phyloP scores from a whole-genome alignment of 1,140 invertebrate genomes.

The Nomia melanderi region DNA sequence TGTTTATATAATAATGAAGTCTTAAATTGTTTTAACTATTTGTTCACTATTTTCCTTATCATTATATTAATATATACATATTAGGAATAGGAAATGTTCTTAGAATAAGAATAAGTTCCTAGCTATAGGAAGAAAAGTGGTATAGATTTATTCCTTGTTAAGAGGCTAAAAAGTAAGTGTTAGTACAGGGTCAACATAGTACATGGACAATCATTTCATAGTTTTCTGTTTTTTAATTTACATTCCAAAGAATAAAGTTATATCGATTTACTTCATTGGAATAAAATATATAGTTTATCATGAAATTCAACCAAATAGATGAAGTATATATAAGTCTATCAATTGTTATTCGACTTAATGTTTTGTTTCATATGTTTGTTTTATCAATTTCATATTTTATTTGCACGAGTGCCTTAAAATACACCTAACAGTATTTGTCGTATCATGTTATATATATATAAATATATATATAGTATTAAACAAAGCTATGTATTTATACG shows the following conservation, averaged over 20 bases:
- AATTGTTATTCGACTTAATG: constrained; percentile 59
- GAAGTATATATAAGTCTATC: constrained; percentile 53
- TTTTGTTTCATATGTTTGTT: constrained; percentile 62
- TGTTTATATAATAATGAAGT: constrained; percentile 29
- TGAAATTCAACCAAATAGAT: constrained; percentile 52
- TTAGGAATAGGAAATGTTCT: constrained; percentile 43
- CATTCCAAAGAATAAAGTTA: constrained; percentile 37
- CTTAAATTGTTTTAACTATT: constrained; percentile 42
- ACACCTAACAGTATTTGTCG: constrained; percentile 72
- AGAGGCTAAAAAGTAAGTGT: constrained; percentile 49
- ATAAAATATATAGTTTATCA: constrained; percentile 45
- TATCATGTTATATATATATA: constrained; percentile 58
- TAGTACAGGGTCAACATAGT: constrained; percentile 57
- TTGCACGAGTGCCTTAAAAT: constrained; percentile 75
- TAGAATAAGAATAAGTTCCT: constrained; percentile 64
- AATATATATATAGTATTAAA: constrained; percentile 48
- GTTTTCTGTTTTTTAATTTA: constrained; percentile 48
- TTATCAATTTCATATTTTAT: constrained; percentile 66
- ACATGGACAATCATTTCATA: constrained; percentile 47
- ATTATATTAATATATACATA: constrained; percentile 36
- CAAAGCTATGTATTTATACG: constrained; percentile 44
- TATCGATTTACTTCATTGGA: constrained; percentile 52
- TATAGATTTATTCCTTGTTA: constrained; percentile 53
- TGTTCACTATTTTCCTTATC: constrained; percentile 49
- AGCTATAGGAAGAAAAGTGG: constrained; percentile 42